phyloP scores from a whole-genome alignment of 2,113 vertebrate species.

The Prolemur simus region DNA sequence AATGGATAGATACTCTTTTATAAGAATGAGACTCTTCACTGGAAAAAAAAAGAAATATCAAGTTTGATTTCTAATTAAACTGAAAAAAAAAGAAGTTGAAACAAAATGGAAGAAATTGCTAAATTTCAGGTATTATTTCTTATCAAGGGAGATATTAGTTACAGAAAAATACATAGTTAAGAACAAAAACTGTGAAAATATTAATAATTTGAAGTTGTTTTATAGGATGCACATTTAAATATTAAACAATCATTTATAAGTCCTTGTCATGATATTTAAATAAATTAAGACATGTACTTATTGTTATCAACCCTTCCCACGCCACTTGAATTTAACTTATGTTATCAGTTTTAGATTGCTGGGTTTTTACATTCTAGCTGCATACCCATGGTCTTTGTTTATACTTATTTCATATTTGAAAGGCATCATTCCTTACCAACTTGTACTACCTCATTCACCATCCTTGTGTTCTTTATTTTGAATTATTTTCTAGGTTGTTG shows the following conservation, averaged over 20 bases:
- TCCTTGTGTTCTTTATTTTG: not conserved
- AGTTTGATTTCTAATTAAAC: not conserved
- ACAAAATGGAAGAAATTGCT: not conserved
- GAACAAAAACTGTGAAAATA: not conserved
- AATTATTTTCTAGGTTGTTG: not conserved
- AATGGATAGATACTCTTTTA: not conserved
- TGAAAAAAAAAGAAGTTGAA: not conserved
- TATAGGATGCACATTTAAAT: not conserved
- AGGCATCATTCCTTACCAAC: not conserved
- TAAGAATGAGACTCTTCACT: not conserved
- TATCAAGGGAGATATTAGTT: not conserved
- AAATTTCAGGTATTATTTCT: not conserved
- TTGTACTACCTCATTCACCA: not conserved
- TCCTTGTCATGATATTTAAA: not conserved
- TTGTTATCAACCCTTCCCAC: too few species aligned
- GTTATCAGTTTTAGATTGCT: not conserved
- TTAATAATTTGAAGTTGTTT: not conserved
- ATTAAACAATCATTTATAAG: not conserved
- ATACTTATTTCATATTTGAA: not conserved
- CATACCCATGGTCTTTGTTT: not conserved
- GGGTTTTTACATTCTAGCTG: not conserved
- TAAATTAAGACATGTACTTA: not conserved
- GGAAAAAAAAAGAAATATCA: not conserved
- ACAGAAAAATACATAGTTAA: not conserved
- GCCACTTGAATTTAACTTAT: not conserved